A percentile compares a stretch with the other conserved stretches of the same genome.
Evolutionary conservation across 2,797 vertebrate species (phyloP).

Genomic region (Rhinogobio ventralis): DNA sequence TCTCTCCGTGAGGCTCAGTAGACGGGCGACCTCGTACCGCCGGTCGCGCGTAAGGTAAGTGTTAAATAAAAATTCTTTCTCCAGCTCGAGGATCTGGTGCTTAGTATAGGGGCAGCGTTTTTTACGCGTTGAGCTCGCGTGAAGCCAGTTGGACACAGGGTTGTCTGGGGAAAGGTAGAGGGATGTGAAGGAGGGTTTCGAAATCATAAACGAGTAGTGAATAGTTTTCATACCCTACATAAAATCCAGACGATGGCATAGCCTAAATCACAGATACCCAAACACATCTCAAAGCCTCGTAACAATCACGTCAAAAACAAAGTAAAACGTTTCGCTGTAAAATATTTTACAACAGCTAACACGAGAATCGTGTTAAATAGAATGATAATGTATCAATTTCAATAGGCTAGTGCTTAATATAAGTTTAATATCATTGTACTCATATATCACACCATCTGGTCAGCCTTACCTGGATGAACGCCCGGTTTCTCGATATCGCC

Average conservation of each 20-base stretch:
- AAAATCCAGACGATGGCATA: background rate
- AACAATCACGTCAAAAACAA: background rate
- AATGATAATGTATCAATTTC: background rate
- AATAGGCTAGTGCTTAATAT: background rate
- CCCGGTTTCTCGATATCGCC: slow-evolving; percentile 86
- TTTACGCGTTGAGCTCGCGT: slow-evolving; percentile 94
- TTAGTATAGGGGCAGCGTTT: slow-evolving; percentile 96
- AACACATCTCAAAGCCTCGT: background rate
- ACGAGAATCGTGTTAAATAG: background rate
- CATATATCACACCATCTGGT: slow-evolving; percentile 49
- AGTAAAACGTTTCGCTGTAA: background rate
- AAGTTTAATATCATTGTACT: background rate
- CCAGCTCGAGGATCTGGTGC: slow-evolving; percentile 95
- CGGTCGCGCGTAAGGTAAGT: slow-evolving; percentile 98
- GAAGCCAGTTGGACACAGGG: slow-evolving; percentile 94
- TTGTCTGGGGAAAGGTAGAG: slow-evolving; percentile 80
- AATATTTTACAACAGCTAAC: background rate
- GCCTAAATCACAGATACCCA: slow-evolving; percentile 1
- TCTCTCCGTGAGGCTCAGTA: slow-evolving; percentile 94
- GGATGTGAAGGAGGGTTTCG: slow-evolving; percentile 14
- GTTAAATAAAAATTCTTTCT: slow-evolving; percentile 98
- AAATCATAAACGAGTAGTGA: slow-evolving; percentile 30
- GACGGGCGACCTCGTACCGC: slow-evolving; percentile 92
- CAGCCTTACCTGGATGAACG: slow-evolving; percentile 93
- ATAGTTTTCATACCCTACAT: background rate